phyloP scores from a whole-genome alignment of 92 coral and sea anemone species.

The Palythoa caribaeorum region DNA sequence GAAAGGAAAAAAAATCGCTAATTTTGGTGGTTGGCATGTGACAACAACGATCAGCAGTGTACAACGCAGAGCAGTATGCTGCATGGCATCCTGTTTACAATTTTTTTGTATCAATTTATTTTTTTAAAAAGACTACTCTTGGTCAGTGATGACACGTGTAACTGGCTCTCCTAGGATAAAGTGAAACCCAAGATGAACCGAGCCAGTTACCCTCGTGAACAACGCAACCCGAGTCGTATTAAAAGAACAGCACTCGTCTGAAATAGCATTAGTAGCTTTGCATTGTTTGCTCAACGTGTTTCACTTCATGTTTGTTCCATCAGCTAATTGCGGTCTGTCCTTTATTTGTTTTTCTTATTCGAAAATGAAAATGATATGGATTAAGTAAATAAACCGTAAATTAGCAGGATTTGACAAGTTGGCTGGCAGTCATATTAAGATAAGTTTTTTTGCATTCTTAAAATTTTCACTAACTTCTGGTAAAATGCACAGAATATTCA shows the following conservation, averaged over 20 bases:
- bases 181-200: background rate
- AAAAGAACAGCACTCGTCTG: background rate
- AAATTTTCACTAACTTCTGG: conserved; percentile 3
- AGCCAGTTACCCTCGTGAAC: background rate
- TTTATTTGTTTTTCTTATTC: conserved; percentile 10
- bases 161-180: background rate
- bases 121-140: background rate
- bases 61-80: background rate
- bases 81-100: background rate
- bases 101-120: background rate
- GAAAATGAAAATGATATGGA: conserved; percentile 17
- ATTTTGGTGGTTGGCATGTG: background rate
- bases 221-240: background rate
- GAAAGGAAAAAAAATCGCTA: conserved; percentile 13
- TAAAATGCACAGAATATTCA: background rate
- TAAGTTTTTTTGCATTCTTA: background rate
- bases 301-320: conserved; percentile 2
- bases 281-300: conserved; percentile 13
- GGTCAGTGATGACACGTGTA: background rate
- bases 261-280: conserved; percentile 16
- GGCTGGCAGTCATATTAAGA: conserved; percentile 1
- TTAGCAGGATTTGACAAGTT: conserved; percentile 14
- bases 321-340: conserved; percentile 11
- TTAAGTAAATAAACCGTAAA: conserved; percentile 12
- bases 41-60: background rate